These are phyloP conservation scores for Nemapogon koenigi DNA, from an alignment of 2,888 invertebrate species.

Conservation along the genomic window DNA sequence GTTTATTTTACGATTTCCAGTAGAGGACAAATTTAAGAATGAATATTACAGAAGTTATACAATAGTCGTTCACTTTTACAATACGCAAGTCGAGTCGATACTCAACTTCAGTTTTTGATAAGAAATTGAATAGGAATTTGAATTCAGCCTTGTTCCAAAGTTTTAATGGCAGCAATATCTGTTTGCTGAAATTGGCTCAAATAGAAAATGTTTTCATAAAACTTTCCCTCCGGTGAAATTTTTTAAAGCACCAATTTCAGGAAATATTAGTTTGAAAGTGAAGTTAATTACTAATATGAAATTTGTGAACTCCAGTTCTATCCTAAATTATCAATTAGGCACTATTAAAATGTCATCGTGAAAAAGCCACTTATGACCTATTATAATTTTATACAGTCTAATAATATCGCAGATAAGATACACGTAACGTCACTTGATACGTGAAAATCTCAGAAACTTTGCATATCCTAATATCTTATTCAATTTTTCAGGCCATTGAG, in stretches of 20 bases:
- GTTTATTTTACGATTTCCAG: too few species aligned
- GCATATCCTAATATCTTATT: too few species aligned
- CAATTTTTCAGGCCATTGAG: too few species aligned
- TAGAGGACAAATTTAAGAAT: constrained; percentile 50
- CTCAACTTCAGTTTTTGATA: constrained; percentile 52
- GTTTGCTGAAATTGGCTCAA: constrained; percentile 16
- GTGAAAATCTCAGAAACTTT: too few species aligned
- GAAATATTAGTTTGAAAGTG: neutral
- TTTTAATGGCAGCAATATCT: constrained; percentile 27
- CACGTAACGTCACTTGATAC: too few species aligned
- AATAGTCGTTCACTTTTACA: constrained; percentile 40
- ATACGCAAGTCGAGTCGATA: constrained; percentile 42
- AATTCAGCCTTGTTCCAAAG: constrained; percentile 32
- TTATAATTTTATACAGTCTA: too few species aligned
- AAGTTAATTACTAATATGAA: too few species aligned
- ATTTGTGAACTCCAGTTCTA: too few species aligned
- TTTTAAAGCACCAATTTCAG: neutral
- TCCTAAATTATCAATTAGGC: too few species aligned
- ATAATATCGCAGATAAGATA: too few species aligned
- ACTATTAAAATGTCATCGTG: too few species aligned
- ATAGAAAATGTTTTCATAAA: constrained; percentile 6
- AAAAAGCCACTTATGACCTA: too few species aligned
- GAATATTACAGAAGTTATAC: constrained; percentile 54
- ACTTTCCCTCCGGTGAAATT: neutral
- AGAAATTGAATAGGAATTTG: constrained; percentile 47